A percentile compares a stretch with the other conserved stretches of the same genome.
phyloP scores from a whole-genome alignment of 2,888 invertebrate genomes.

The Mechanitis mazaeus region DNA sequence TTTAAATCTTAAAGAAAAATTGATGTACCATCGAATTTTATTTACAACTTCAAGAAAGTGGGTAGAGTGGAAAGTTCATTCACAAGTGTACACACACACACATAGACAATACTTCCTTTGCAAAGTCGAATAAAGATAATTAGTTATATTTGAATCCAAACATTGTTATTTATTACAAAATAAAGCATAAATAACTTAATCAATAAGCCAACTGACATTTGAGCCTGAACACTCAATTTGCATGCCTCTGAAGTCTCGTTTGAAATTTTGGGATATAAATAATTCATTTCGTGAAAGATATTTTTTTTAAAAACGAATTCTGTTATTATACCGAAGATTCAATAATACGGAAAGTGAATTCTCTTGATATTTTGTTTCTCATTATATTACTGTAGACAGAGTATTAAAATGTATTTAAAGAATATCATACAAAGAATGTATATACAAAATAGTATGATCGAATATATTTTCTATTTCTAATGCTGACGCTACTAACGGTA shows the following conservation, averaged over 20 bases:
- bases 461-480: constrained; percentile 6
- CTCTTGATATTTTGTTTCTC: too few relatives aligned
- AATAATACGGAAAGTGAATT: constrained; percentile 8
- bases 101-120: too few relatives aligned
- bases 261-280: constrained; percentile 20
- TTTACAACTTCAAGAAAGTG: too few relatives aligned
- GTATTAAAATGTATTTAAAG: too few relatives aligned
- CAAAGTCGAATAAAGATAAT: too few relatives aligned
- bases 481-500: constrained; percentile 7
- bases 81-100: too few relatives aligned
- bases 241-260: constrained; percentile 16
- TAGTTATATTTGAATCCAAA: too few relatives aligned
- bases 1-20: too few relatives aligned
- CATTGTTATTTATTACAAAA: background rate
- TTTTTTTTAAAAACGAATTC: constrained; percentile 3
- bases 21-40: too few relatives aligned
- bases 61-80: too few relatives aligned
- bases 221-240: constrained; percentile 20
- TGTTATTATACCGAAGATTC: constrained; percentile 3
- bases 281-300: constrained; percentile 19
- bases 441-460: background rate
- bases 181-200: constrained; percentile 2
- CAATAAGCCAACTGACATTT: constrained; percentile 8
- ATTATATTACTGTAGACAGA: too few relatives aligned
- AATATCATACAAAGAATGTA: constrained; percentile 6